Evolutionary conservation across 2,888 invertebrate species (phyloP).

Genomic region (Spodoptera exigua): DNA sequence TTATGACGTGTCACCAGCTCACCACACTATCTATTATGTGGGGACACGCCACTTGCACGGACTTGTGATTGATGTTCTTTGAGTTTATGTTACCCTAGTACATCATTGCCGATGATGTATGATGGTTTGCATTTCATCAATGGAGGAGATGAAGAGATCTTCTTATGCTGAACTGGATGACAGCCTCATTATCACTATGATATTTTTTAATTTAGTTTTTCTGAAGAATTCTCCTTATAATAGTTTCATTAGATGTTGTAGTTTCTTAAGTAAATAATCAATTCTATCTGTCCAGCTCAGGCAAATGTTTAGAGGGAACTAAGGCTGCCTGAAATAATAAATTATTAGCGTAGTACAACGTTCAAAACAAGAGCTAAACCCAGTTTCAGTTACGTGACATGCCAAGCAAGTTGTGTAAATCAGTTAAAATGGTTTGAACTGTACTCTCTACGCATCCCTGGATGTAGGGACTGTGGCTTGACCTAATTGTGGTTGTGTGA

Average conservation of each 20-base stretch:
- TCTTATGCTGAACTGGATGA: too few relatives aligned
- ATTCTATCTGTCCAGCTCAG: too few relatives aligned
- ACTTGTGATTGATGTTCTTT: conserved; percentile 41
- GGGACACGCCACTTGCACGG: conserved; percentile 33
- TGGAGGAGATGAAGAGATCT: too few relatives aligned
- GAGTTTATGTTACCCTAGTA: conserved; percentile 40
- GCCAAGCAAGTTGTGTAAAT: conserved; percentile 33
- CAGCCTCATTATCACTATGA: too few relatives aligned
- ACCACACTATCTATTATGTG: conserved; percentile 53
- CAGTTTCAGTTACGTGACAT: conserved; percentile 35
- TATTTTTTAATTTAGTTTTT: too few relatives aligned
- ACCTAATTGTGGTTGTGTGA: conserved; percentile 50
- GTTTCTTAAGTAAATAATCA: too few relatives aligned
- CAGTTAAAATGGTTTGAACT: conserved; percentile 34
- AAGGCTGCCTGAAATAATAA: conserved; percentile 19
- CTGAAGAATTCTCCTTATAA: too few relatives aligned
- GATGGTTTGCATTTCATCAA: conserved; percentile 10
- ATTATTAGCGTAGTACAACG: conserved; percentile 8
- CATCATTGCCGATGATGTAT: conserved; percentile 26
- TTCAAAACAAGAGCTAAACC: conserved; percentile 13
- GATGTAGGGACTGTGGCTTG: conserved; percentile 49
- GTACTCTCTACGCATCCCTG: conserved; percentile 13
- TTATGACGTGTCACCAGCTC: conserved; percentile 47
- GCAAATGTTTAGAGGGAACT: too few relatives aligned
- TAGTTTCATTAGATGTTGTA: too few relatives aligned